Evolutionary conservation across 2,797 vertebrate species (phyloP).

Genomic region (Nothura maculosa): DNA sequence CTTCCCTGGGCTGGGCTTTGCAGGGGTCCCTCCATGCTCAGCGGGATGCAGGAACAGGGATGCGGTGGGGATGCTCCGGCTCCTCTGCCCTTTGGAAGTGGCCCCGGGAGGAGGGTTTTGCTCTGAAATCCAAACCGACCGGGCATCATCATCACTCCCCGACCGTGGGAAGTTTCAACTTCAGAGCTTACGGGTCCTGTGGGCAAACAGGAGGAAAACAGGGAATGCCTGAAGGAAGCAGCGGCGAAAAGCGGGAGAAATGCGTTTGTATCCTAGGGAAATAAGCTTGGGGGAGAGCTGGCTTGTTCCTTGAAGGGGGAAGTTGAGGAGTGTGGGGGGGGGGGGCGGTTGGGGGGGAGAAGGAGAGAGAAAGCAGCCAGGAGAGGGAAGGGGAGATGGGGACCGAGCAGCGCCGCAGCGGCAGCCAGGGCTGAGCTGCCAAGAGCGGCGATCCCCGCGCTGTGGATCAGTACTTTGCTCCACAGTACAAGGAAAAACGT

Average conservation of each 20-base stretch:
- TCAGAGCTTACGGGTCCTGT: slow-evolving; percentile 57
- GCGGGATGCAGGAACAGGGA: neutral
- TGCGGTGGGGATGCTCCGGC: neutral
- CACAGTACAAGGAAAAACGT: neutral
- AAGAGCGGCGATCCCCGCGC: neutral
- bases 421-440: neutral
- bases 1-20: neutral
- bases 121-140: neutral
- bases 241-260: neutral
- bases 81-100: neutral
- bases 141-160: neutral
- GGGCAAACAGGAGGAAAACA: slow-evolving; percentile 44
- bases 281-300: neutral
- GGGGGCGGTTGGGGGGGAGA: too few species aligned
- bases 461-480: neutral
- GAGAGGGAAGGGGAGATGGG: neutral
- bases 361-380: neutral
- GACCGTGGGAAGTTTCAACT: slow-evolving; percentile 66
- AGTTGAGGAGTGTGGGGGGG: too few species aligned
- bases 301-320: neutral
- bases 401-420: slow-evolving; percentile 31
- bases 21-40: neutral
- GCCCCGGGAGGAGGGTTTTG: neutral
- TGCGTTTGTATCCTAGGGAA: neutral
- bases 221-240: neutral